Conservation (phyloP, 2,113 vertebrate species). For the Pimephales promelas region DNA sequence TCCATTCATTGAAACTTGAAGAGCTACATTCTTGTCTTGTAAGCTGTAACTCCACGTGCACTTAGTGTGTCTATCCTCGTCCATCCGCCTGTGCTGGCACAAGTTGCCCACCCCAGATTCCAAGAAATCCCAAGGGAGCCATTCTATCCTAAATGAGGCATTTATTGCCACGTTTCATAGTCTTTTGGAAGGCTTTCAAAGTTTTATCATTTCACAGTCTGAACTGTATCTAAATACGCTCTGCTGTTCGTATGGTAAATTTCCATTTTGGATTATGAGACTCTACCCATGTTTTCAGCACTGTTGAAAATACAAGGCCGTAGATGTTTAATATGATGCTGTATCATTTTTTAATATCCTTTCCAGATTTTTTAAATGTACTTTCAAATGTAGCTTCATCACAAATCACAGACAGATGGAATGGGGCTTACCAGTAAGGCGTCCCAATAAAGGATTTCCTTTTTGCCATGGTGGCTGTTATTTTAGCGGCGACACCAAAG, state of each 20-base stretch:
- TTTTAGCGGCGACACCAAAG: conserved; percentile 98
- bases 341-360: not conserved
- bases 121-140: not conserved
- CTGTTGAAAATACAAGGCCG: not conserved
- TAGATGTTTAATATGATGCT: not conserved
- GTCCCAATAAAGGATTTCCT: conserved; percentile 99
- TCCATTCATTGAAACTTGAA: not conserved
- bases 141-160: not conserved
- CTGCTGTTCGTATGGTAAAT: not conserved
- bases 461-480: conserved; percentile 98
- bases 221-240: not conserved
- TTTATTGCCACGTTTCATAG: not conserved
- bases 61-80: not conserved
- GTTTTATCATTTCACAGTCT: not conserved
- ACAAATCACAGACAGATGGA: not conserved
- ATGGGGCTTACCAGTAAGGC: conserved; percentile 91
- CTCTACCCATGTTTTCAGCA: not conserved
- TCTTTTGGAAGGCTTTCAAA: not conserved
- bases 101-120: not conserved
- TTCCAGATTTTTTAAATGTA: not conserved
- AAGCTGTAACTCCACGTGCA: not conserved
- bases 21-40: conserved; percentile 3
- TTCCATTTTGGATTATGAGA: not conserved
- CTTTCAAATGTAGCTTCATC: not conserved
- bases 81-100: not conserved